Base-by-base conservation (phyloP, 2,797 vertebrate genomes). In the Channa striata region DNA sequence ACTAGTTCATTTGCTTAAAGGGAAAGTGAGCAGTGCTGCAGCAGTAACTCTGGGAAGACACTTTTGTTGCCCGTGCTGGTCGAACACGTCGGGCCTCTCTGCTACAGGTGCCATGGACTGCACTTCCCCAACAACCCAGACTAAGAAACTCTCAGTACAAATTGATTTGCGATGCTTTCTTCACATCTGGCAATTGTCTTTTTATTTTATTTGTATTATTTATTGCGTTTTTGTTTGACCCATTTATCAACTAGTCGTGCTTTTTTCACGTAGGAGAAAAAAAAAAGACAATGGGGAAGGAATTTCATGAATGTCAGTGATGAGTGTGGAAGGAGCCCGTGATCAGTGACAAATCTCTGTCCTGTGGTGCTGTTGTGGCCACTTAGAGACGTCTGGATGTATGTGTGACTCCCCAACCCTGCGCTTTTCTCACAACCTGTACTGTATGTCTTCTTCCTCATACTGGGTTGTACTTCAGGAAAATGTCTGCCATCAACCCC, bases 391-490 rank as follows among this genome's bases (percentile, higher is more conserved):
- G 78, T 86, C 67, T 91, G 85, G 86, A 88, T 87, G 86, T 83
- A 83, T 85, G 85, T 71, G 74, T 77, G 78, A 74, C 62, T 62
- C 63, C 79, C 68, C 71, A 36, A 16, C 49, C 83, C 85, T 69
- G 69, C 40, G 54, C 79, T 83, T 83, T 73, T 77, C 77, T 87
- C 86, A 83, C 70, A 20, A 84, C 78, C 83, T 86, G 77, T 88
- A 78, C 87, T 86, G 88, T 90, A 84, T 20, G 84, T 91, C 81
- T 77, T 89, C 84, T 91, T 92, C 88, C 89, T 93, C 89, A 90
- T 90, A 86, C 86, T 64, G 90, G 89, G 91, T 91, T 91, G 89
- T 90, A 82, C 84, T 93, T 93, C 91, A 92, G 90, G 91, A 93
- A 91, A 92, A 90, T 36, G 84, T 91, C 89, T 61, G 83, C 89